A percentile compares a stretch with the other conserved stretches of the same genome.
These are phyloP conservation scores for Acanthosepion pharaonis DNA, from an alignment of 2,888 invertebrate genomes.

Conservation along the genomic window DNA sequence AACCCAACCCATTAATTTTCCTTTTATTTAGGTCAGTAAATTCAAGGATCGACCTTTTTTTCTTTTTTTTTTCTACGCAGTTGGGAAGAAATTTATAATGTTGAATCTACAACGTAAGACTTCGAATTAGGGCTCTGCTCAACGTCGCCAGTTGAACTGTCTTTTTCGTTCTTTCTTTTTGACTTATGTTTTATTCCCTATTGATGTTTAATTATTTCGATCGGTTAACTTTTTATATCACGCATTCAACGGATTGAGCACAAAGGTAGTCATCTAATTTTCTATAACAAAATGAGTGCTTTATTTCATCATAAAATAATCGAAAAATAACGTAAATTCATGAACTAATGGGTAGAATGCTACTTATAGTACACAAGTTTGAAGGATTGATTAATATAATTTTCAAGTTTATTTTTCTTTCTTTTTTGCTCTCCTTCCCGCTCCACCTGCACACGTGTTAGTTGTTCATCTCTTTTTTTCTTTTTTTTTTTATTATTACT, in stretches of 20 bases:
- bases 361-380: not conserved
- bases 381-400: not conserved
- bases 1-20: not conserved
- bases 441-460: not conserved
- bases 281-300: not conserved
- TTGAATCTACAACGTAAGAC: not conserved
- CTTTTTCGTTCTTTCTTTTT: not conserved
- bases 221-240: not conserved
- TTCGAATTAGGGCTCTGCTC: not conserved
- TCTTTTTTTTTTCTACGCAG: not conserved
- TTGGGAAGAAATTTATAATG: not conserved
- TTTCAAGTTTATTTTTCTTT: not conserved
- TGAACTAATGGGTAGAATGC: not conserved
- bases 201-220: not conserved
- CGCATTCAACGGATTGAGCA: not conserved
- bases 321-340: not conserved
- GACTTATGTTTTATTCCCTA: not conserved
- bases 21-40: conserved; percentile 4
- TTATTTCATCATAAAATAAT: not conserved
- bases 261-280: not conserved
- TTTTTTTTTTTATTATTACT: too few relatives aligned
- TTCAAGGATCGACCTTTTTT: not conserved
- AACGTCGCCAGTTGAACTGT: not conserved
- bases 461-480: too few relatives aligned
- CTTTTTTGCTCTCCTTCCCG: not conserved